Evolutionary conservation across 2,797 vertebrate genomes (phyloP).

Genomic region (Eupleurogrammus muticus): DNA sequence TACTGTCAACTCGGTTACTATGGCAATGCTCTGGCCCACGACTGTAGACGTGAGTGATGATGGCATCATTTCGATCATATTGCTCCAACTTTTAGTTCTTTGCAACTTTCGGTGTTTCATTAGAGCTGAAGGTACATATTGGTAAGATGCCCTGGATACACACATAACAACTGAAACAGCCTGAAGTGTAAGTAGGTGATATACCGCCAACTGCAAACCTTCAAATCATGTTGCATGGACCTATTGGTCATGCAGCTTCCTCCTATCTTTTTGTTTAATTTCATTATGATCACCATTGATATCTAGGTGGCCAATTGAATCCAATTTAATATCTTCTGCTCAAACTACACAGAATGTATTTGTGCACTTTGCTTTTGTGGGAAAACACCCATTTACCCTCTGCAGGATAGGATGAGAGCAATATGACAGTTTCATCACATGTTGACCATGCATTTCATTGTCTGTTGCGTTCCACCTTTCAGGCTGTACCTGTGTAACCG

Average conservation of each 20-base stretch:
- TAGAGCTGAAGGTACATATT: background rate
- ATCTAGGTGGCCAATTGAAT: too few relatives aligned
- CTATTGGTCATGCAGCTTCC: too few relatives aligned
- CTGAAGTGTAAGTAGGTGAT: background rate
- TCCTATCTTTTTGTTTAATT: too few relatives aligned
- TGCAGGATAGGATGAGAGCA: too few relatives aligned
- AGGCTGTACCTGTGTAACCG: conserved; percentile 87
- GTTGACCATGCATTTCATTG: background rate
- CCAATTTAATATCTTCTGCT: too few relatives aligned
- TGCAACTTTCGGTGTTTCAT: too few relatives aligned
- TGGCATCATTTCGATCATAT: background rate
- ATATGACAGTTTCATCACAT: too few relatives aligned
- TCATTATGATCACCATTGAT: too few relatives aligned
- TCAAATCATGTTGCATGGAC: too few relatives aligned
- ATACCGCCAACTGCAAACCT: background rate
- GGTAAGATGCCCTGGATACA: background rate
- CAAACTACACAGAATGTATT: too few relatives aligned
- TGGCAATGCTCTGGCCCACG: conserved; percentile 84
- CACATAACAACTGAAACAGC: background rate
- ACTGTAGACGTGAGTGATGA: conserved; percentile 87
- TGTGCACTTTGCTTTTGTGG: too few relatives aligned
- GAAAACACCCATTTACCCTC: too few relatives aligned
- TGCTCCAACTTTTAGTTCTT: background rate
- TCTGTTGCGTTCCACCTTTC: conserved; percentile 9
- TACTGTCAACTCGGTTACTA: conserved; percentile 87